Percentiles rank a stretch among this genome's conserved stretches.
phyloP scores from a whole-genome alignment of 2,797 vertebrate genomes.

The Amblyraja radiata region DNA sequence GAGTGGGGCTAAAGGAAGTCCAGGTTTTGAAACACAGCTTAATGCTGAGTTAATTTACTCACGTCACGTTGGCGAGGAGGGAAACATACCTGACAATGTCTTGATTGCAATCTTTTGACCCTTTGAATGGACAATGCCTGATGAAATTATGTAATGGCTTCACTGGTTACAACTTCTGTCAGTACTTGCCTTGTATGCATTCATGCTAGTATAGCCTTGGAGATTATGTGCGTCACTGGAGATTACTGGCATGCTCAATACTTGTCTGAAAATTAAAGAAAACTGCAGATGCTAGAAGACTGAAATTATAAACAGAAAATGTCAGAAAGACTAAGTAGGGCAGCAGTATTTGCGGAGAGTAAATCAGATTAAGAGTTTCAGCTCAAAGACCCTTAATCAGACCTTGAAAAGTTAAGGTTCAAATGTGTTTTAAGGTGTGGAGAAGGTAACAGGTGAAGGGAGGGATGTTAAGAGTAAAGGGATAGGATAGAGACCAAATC shows the following conservation, averaged over 20 bases:
- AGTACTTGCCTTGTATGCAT: background rate
- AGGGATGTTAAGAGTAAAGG: too few species aligned
- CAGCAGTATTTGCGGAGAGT: too few species aligned
- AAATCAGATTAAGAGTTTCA: too few species aligned
- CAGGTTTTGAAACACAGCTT: background rate
- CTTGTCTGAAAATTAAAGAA: background rate
- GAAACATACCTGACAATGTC: background rate
- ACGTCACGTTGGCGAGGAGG: background rate
- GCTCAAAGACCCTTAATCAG: too few species aligned
- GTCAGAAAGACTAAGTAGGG: too few species aligned
- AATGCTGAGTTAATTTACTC: background rate
- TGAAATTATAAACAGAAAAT: too few species aligned
- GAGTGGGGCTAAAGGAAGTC: background rate
- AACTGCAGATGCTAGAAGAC: too few species aligned
- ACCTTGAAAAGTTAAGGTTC: too few species aligned
- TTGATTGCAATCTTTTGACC: background rate
- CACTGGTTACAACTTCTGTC: background rate
- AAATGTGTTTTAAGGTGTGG: too few species aligned
- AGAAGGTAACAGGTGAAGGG: too few species aligned
- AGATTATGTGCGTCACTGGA: background rate
- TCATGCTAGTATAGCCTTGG: background rate
- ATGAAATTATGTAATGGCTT: background rate
- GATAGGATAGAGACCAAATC: too few species aligned
- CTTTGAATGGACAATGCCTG: background rate
- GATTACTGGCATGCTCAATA: background rate